Evolutionary conservation across 1,140 invertebrate species (phyloP), one percentile per base, ranked within the genome.

Genomic region (Lycorma delicatula): DNA sequence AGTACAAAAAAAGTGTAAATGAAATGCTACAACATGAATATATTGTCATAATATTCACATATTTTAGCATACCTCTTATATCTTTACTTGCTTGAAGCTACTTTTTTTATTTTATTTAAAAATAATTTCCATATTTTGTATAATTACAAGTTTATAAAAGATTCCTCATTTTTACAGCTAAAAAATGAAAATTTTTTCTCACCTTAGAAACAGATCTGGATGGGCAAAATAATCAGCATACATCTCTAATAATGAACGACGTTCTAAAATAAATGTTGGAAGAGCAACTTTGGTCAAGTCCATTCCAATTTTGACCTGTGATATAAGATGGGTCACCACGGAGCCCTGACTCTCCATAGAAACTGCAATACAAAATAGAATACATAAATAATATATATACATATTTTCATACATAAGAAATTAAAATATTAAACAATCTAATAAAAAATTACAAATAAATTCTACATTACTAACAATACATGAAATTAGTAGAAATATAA

Each of bases 171-270:
- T 29, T 34, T 23, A 56, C 16, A 25, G 23, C 13, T 9, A 47
- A 5, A 46, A 28, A 25, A 27, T 25, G 13, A 25, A 27, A 22
- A 12, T 20, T 20, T 54, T 50, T 28, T 77, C 79, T 78, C 77
- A 97, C 94, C 85, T 89, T 57, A 95, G 80, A 74, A 99, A 93
- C 65, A 97, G 81, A 75, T 98, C 92, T 1, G 93, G 91, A 81
- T 98, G 95, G 22, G 94, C 93, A 77, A 98, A 98, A 70, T 96
- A 98, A 78, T 98, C 94, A 13, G 93, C 91, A 70, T 98, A 94
- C 90, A 97, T 98, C 75, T 98, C 96, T 34, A 98, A 75, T 31
- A 98, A 80, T 1, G 95, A 98, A 60, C 95, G 79, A 64, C 93
- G 82, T 70, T 98, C 96, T 63, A 98, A 75, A 61, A 97, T 97